A percentile compares a stretch with the other conserved stretches of the same genome.
Evolutionary conservation across 2,888 invertebrate species (phyloP).

Genomic region (Mylabris sibirica): DNA sequence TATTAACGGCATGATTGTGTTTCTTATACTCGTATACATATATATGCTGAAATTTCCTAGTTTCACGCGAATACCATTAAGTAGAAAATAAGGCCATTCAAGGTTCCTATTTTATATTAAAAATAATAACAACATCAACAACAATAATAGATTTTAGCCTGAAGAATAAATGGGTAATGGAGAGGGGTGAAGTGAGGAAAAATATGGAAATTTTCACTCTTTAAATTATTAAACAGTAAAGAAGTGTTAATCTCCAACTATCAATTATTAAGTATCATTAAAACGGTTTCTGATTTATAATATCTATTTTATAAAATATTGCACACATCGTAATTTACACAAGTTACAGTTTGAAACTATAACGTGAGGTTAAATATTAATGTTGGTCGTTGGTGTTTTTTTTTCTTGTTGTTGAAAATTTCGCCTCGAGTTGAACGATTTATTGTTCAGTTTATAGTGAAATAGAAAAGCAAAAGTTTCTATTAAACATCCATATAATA

Average conservation of each 20-base stretch:
- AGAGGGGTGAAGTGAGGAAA: too few species aligned
- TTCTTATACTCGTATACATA: too few species aligned
- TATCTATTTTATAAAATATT: constrained; percentile 4
- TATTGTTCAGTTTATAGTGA: constrained; percentile 15
- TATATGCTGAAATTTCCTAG: constrained; percentile 20
- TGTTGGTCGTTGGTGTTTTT: background rate
- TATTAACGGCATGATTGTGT: constrained; percentile 20
- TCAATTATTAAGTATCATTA: constrained; percentile 10
- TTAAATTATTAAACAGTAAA: constrained; percentile 1
- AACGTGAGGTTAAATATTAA: constrained; percentile 10
- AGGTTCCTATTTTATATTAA: constrained; percentile 17
- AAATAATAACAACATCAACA: background rate
- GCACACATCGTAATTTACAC: background rate
- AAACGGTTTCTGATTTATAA: constrained; percentile 8
- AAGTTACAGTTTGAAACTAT: background rate
- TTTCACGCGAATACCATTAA: constrained; percentile 18
- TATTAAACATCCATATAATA: background rate
- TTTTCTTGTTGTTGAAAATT: background rate
- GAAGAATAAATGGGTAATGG: background rate
- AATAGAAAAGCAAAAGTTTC: constrained; percentile 17
- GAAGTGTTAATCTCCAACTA: constrained; percentile 5
- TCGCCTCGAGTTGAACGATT: constrained; percentile 1
- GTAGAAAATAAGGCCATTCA: constrained; percentile 32
- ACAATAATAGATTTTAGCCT: background rate
- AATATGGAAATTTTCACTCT: background rate